Evolutionary conservation across 92 coral and sea anemone genomes (phyloP), one percentile per base, ranked within the genome.

Genomic region (Heliopora coerulea): DNA sequence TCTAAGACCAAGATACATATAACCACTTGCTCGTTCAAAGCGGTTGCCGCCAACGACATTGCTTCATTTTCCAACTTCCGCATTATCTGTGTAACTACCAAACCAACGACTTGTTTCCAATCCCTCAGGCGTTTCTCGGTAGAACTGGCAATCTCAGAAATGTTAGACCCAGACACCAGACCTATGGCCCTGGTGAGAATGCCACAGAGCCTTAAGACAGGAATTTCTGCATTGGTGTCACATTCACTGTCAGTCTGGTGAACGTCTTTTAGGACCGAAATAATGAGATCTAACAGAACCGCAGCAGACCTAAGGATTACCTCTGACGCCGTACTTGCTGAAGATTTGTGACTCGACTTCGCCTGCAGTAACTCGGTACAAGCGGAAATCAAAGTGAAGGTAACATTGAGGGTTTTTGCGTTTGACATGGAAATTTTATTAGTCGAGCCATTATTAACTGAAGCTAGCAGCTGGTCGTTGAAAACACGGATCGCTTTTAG

Each of bases 71-170:
- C 74, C 59, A 70, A 49, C 77, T 52, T 70, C 33, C 9, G 8
- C 49, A 52, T 10, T 26, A 32, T 34, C 48, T 17, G 26, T 18
- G 27, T 10, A 1, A 70, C 48, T 9, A 35, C 11, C 49, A 70
- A 34, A 37, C 8, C 34, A 52, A 70, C 77, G 27, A 70, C 23
- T 10, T 70, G 46, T 11, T n/a, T 8, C 77, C 77, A 70, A 3
- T 54, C 49, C 25, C 33, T 11, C 11, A 35, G 25, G 34, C 46
- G 62, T 15, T 70, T 19, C 4, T 35, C 58, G 0, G 34, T 18
- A 19, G 33, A 62, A 9, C 49, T 23, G 33, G 28, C 49, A n/a
- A n/a, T n/a, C 50, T 54, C 42, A 0, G 63, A 18, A 2, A n/a
- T 15, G 28, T 70, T 41, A 21, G 77, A 18, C n/a, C 54, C 31